Base-by-base conservation (phyloP, 2,797 vertebrate species). In the Chromis chromis region DNA sequence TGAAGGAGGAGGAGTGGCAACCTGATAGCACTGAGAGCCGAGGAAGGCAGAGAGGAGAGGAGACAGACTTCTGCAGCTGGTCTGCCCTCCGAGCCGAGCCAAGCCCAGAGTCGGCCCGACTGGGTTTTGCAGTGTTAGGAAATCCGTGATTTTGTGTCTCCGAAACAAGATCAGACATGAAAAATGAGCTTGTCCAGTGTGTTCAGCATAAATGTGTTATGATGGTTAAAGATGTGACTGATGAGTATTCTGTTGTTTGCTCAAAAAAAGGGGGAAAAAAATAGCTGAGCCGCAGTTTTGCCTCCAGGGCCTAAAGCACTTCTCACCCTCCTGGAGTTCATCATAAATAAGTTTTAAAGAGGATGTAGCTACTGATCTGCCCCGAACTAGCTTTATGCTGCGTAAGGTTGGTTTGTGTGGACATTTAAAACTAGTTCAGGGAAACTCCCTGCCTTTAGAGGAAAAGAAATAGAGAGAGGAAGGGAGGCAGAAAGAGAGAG, bases 1-100 rank as follows among this genome's bases (percentile, higher is more conserved):
- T 92, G 84, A 70, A 92, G 93, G 88, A 92, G 91, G 87, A 90
- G 89, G 84, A 91, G 90, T 89, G 88, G 91, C 89, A 93, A 93
- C 91, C 89, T 74, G 92, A 94, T 93, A 93, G 88, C 91, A 89
- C 90, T 91, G 90, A 91, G 90, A 92, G 89, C 78, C 65, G 57
- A 85, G 79, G 77, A 84, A 76, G 82, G 76, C 83, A 86, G 78
- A 74, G 81, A 75, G 76, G 64, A 79, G 80, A 72, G 85, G 86
- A 88, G 88, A 90, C 82, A 86, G 88, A 86, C 88, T 86, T 86
- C 83, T 90, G 86, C 92, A 94, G 92, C 92, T 93, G 91, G 88
- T 75, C 83, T 55, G 74, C n/a, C 82, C 70, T 52, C 61, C 27
- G 46, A 40, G 53, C 77, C 2, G 24, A 79, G 81, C 78, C 84